A percentile compares a stretch with the other conserved stretches of the same genome.
phyloP scores from a whole-genome alignment of 2,888 invertebrate species.

The Cheilosia variabilis region DNA sequence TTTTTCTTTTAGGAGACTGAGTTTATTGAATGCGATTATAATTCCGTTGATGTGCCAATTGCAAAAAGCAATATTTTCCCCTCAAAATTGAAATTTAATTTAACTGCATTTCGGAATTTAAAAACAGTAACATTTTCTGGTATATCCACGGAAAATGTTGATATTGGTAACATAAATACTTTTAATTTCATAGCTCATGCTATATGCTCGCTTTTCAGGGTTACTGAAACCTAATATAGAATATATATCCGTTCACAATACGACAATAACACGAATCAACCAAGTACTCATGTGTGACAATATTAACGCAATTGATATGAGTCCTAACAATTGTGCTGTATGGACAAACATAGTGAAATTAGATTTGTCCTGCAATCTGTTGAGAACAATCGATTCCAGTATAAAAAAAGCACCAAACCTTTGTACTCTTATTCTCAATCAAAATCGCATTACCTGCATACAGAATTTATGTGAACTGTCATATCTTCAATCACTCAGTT shows the following conservation, averaged over 20 bases:
- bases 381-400: conserved; percentile 91
- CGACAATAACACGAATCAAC: conserved; percentile 85
- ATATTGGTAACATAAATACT: conserved; percentile 80
- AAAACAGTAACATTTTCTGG: conserved; percentile 88
- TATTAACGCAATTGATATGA: conserved; percentile 87
- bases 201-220: conserved; percentile 55
- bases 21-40: conserved; percentile 80
- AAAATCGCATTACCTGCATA: conserved; percentile 90
- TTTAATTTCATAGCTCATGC: not conserved
- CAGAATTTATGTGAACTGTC: conserved; percentile 91
- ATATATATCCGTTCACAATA: conserved; percentile 83
- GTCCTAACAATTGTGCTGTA: conserved; percentile 77
- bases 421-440: conserved; percentile 89
- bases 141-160: conserved; percentile 88
- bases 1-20: conserved; percentile 76
- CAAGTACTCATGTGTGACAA: conserved; percentile 94
- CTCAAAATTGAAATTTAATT: conserved; percentile 91
- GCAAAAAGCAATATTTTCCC: conserved; percentile 94
- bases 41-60: conserved; percentile 85
- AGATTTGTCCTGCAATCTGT: conserved; percentile 91
- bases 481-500: conserved; percentile 89
- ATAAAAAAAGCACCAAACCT: conserved; percentile 90
- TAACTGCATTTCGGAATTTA: conserved; percentile 93
- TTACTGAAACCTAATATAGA: conserved; percentile 83
- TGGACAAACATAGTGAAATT: conserved; percentile 89